Evolutionary conservation across 2,888 invertebrate genomes (phyloP).

Genomic region (Chrysolina americana): DNA sequence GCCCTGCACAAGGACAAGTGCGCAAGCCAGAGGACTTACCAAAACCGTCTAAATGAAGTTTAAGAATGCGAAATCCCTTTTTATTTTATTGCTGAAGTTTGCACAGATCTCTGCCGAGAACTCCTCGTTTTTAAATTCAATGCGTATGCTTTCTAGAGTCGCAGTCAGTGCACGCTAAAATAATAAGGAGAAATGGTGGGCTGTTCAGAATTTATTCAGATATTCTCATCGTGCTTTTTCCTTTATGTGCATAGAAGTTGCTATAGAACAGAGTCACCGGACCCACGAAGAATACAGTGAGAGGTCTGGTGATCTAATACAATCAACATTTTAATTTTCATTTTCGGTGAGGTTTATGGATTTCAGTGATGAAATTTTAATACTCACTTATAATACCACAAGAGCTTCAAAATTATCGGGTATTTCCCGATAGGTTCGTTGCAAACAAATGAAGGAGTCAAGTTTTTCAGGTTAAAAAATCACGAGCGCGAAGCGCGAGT

Average conservation of each 20-base stretch:
- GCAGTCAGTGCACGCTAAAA: slow-evolving; percentile 38
- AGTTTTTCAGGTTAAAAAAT: too few relatives aligned
- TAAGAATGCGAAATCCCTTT: slow-evolving; percentile 51
- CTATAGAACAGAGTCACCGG: background rate
- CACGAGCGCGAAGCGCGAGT: too few relatives aligned
- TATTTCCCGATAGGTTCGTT: too few relatives aligned
- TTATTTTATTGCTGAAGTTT: slow-evolving; percentile 50
- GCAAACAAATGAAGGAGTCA: too few relatives aligned
- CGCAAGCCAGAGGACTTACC: background rate
- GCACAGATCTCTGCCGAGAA: slow-evolving; percentile 43
- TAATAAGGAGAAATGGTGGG: slow-evolving; percentile 41
- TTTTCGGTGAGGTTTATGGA: too few relatives aligned
- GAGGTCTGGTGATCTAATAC: background rate
- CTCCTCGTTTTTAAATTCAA: slow-evolving; percentile 46
- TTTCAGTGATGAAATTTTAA: too few relatives aligned
- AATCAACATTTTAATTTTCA: background rate
- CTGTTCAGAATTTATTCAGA: slow-evolving; percentile 42
- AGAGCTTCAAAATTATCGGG: too few relatives aligned
- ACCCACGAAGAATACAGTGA: background rate
- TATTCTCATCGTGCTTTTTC: slow-evolving; percentile 33
- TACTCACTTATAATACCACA: too few relatives aligned
- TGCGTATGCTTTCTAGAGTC: slow-evolving; percentile 38
- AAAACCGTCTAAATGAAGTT: slow-evolving; percentile 49
- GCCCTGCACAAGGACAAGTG: background rate
- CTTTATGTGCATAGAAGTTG: background rate